A percentile compares a stretch with the other conserved stretches of the same genome.
These are phyloP conservation scores for Bombyx huttoni DNA, from an alignment of 2,888 invertebrate genomes.

Conservation along the genomic window DNA sequence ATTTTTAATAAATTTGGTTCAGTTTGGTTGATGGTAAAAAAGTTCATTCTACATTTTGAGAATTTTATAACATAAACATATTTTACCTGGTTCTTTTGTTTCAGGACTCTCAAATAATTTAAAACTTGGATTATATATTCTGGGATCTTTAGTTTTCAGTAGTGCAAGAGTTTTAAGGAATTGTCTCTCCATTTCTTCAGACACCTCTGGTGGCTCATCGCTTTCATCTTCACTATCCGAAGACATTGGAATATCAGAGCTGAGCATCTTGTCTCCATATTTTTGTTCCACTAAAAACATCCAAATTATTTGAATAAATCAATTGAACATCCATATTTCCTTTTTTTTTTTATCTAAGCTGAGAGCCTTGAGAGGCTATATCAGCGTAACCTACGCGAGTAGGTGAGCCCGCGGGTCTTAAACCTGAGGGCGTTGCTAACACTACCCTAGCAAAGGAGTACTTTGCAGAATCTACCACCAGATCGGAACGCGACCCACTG, in stretches of 20 bases:
- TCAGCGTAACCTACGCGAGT: too few relatives aligned
- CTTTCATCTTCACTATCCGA: slow-evolving; percentile 78
- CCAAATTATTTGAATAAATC: neutral
- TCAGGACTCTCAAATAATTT: slow-evolving; percentile 76
- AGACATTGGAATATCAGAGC: slow-evolving; percentile 48
- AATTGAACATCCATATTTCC: too few relatives aligned
- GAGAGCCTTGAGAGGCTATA: too few relatives aligned
- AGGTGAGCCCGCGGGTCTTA: too few relatives aligned
- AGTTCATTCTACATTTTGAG: too few relatives aligned
- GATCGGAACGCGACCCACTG: too few relatives aligned
- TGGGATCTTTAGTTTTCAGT: slow-evolving; percentile 90
- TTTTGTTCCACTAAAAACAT: slow-evolving; percentile 77
- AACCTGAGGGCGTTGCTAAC: too few relatives aligned
- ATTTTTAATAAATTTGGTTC: too few relatives aligned
- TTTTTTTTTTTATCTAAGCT: too few relatives aligned
- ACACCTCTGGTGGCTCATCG: slow-evolving; percentile 68
- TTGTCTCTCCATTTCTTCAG: slow-evolving; percentile 82
- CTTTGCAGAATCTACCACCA: too few relatives aligned
- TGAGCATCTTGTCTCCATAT: slow-evolving; percentile 74
- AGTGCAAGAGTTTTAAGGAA: slow-evolving; percentile 90
- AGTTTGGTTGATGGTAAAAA: too few relatives aligned
- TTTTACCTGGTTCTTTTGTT: slow-evolving; percentile 48
- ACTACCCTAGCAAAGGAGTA: too few relatives aligned
- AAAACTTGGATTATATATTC: slow-evolving; percentile 85
- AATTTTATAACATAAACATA: neutral